Evolutionary conservation across 1,140 invertebrate species (phyloP).

Genomic region (Magallana angulata): DNA sequence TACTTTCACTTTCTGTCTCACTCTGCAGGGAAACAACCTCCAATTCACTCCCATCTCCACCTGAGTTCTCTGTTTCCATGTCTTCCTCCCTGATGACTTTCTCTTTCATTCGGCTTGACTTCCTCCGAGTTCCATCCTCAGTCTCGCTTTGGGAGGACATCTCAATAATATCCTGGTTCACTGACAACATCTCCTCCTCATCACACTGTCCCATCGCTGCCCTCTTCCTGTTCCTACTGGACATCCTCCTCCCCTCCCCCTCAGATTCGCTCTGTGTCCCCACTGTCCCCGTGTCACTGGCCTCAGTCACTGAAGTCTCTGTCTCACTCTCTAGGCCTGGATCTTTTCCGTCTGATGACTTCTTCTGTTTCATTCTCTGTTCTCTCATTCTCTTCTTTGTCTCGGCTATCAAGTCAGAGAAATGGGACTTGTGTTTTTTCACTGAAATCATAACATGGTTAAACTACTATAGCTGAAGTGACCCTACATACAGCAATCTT

Average conservation of each 20-base stretch:
- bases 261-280: not conserved
- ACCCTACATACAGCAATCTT: no score
- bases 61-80: not conserved
- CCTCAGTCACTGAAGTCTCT: not conserved
- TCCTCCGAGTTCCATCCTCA: not conserved
- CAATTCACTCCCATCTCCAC: not conserved
- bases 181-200: not conserved
- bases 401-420: conserved; percentile 45
- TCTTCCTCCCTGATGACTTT: not conserved
- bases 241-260: not conserved
- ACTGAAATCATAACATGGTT: not conserved
- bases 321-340: not conserved
- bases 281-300: not conserved
- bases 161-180: not conserved
- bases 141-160: not conserved
- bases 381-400: conserved; percentile 43
- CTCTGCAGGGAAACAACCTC: not conserved
- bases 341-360: not conserved
- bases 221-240: not conserved
- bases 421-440: conserved; percentile 51
- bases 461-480: no score
- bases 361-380: not conserved
- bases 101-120: not conserved
- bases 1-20: conserved; percentile 5
- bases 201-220: not conserved